Evolutionary conservation across 1,140 invertebrate species (phyloP), one percentile per base, ranked within the genome.

Genomic region (Muscidifurax raptorellus): DNA sequence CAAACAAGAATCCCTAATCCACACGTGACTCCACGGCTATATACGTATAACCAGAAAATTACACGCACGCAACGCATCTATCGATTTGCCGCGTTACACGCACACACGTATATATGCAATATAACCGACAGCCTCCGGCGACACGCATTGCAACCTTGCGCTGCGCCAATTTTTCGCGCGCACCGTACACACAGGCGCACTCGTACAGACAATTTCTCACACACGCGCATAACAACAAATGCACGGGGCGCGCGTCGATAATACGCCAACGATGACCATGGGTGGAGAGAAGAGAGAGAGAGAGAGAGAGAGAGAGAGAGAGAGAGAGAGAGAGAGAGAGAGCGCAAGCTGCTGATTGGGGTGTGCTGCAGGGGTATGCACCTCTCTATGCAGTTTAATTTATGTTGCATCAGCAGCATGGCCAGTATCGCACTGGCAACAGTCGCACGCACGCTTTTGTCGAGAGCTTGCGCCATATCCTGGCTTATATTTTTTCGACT

Each of bases 311-410:
- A 22, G 72, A 36, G 32, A 74, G 36, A 74, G 71, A 74, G 44
- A 47, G 44, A 47, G 44, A 47, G 44, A 40, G 32, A 15, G 71
- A 18, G 71, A 36, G 32, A 74, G 36, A 74, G 32, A 74, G 44
- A 87, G 89, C 87, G 89, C 89, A 89, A 87, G 89, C 83, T 1
- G 86, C 85, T 90, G 89, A 90, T 90, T 90, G 89, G 90, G 90
- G 90, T 90, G 22, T 59, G 88, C 88, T 87, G 84, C 22, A 75
- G 71, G 36, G 30, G 32, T 40, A 25, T 47, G 66, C 32, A 30
- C 32, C 89, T 86, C 86, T 85, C 88, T 89, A 89, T 90, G 90
- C 90, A 91, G 90, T 90, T 91, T 91, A 91, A 91, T 91, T 91
- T 91, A 90, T 91, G 90, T 90, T 89, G 90, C 87, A 91, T 88